phyloP scores from a whole-genome alignment of 1,140 invertebrate genomes.

The Charaxes varanes region DNA sequence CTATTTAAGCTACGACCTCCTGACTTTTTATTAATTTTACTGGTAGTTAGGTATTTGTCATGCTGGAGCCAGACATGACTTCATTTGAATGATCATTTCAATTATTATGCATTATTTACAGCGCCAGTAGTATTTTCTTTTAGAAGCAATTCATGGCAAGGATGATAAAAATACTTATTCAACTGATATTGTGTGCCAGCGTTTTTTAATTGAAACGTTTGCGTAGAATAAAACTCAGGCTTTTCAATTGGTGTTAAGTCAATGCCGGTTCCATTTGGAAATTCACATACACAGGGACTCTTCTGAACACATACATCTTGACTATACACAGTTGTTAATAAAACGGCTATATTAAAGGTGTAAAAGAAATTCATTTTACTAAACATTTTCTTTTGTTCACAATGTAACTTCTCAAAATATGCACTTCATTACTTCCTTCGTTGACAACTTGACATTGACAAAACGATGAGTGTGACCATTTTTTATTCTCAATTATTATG shows the following conservation, averaged over 20 bases:
- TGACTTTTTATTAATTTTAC: no score
- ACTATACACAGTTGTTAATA: conserved; percentile 20
- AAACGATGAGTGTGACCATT: no score
- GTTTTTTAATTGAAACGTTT: conserved; percentile 31
- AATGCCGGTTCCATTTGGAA: conserved; percentile 66
- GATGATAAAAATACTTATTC: conserved; percentile 59
- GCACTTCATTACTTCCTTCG: no score
- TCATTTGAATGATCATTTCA: no score
- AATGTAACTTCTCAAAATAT: no score
- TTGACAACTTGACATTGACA: no score
- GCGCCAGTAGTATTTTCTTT: no score
- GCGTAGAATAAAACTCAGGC: conserved; percentile 38
- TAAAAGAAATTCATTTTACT: conserved; percentile 1
- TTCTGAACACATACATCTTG: conserved; percentile 54
- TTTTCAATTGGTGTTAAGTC: conserved; percentile 44
- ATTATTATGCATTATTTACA: no score
- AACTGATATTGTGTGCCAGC: conserved; percentile 33
- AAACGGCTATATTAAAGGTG: conserved; percentile 17
- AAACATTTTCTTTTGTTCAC: conserved; percentile 18
- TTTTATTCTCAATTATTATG: no score
- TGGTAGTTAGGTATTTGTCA: no score
- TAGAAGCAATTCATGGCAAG: conserved; percentile 57
- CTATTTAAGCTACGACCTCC: no score
- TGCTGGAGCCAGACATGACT: no score
- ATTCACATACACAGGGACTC: conserved; percentile 55